Conservation (phyloP, 2,888 invertebrate genomes). For the Incurvaria masculella region DNA sequence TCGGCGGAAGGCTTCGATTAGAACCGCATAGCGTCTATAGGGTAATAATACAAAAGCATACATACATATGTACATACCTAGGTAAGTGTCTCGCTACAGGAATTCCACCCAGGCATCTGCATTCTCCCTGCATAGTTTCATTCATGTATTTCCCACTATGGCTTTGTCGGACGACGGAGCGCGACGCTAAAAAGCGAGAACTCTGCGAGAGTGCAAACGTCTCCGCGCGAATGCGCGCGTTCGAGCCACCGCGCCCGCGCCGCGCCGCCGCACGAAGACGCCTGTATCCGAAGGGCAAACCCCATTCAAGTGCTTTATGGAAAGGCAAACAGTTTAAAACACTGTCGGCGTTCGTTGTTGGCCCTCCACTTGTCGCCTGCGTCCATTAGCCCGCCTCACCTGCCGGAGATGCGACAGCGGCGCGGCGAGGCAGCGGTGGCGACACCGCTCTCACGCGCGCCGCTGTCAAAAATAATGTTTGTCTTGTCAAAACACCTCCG, state of each 20-base stretch:
- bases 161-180: neutral
- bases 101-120: too few species aligned
- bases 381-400: neutral
- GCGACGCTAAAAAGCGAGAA: neutral
- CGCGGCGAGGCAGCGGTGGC: neutral
- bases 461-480: slow-evolving; percentile 49
- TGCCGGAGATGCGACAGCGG: neutral
- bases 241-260: too few species aligned
- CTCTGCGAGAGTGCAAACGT: neutral
- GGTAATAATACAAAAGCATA: too few species aligned
- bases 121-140: neutral
- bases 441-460: slow-evolving; percentile 37
- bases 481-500: slow-evolving; percentile 11
- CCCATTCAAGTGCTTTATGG: slow-evolving; percentile 47
- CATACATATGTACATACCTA: too few species aligned
- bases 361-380: slow-evolving; percentile 39
- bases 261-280: neutral
- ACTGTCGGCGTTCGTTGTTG: slow-evolving; percentile 46
- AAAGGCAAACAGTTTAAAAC: slow-evolving; percentile 57
- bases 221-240: neutral
- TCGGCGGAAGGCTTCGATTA: too few species aligned
- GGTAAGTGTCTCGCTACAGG: too few species aligned
- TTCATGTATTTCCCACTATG: neutral
- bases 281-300: slow-evolving; percentile 7
- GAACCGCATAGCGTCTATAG: too few species aligned